phyloP scores from a whole-genome alignment of 2,797 vertebrate genomes.

The Okamejei kenojei region DNA sequence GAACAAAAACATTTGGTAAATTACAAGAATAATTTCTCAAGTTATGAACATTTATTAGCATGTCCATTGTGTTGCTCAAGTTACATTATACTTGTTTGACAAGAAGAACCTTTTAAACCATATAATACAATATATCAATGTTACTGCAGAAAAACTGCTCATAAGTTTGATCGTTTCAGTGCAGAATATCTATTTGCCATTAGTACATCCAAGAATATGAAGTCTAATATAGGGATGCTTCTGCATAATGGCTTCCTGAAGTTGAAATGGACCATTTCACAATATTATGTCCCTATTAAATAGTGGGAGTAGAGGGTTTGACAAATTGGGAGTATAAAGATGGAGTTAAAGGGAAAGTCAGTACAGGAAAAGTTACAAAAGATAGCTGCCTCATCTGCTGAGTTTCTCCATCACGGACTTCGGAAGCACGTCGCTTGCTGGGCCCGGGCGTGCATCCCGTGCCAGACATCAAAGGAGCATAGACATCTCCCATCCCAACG shows the following conservation, averaged over 20 bases:
- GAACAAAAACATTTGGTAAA: slow-evolving; percentile 30
- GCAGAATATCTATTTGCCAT: not conserved
- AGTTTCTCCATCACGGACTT: too few relatives aligned
- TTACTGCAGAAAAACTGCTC: not conserved
- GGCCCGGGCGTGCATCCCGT: too few relatives aligned
- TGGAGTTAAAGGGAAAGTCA: too few relatives aligned
- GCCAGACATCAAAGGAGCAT: too few relatives aligned
- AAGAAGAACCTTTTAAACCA: not conserved
- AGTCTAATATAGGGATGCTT: not conserved
- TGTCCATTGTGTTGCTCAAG: not conserved
- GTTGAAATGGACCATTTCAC: not conserved
- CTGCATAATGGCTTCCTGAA: not conserved
- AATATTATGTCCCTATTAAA: not conserved
- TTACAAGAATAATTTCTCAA: not conserved
- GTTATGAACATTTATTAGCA: not conserved
- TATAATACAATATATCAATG: not conserved
- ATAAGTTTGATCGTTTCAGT: not conserved
- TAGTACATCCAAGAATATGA: not conserved
- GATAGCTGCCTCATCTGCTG: too few relatives aligned
- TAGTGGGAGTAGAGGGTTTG: too few relatives aligned
- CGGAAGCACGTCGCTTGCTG: too few relatives aligned
- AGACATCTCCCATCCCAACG: too few relatives aligned
- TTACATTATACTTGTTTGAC: not conserved
- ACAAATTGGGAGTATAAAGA: too few relatives aligned
- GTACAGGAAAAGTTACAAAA: too few relatives aligned